Evolutionary conservation across 2,888 invertebrate genomes (phyloP), one percentile per base, ranked within the genome.

Genomic region (Acanthosepion esculentum): DNA sequence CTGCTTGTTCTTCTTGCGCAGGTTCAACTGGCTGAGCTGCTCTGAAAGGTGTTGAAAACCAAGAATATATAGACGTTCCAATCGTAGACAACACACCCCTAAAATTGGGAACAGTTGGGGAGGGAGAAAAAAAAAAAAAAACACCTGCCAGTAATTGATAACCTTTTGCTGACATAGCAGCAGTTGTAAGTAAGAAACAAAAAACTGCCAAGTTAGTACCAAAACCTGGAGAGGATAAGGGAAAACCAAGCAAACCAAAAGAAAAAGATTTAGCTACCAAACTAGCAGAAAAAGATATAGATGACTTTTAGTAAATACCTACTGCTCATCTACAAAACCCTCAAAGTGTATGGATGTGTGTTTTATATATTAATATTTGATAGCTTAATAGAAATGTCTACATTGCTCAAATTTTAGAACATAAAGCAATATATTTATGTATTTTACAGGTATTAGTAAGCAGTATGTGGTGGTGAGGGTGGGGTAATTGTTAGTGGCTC

Each of bases 1-100:
- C 96, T 26, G 95, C 95, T 48, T 95, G 95, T 23, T 95, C 96
- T 18, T 95, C 95, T 92, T 95, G 95, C 29, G 94, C 95, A 41
- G 95, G 95, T 48, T 96, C 96, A 94, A 96, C 96, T 55, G 95
- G 95, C 78, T 96, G 95, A 91, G 95, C 96, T 95, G 96, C 96
- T 96, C 97, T 97, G 97, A 97, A 97, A 97, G 96, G 96, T 95
- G 96, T 95, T 96, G 97, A 97, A 96, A 97, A 96, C 96, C 97
- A 97, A 96, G 97, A 96, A 95, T 95, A 96, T 95, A 96, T 93
- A 95, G 95, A 95, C 94, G 96, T 95, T 93, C 95, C 96, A 95
- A 96, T 95, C 95, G 95, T 96, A 95, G 96, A 95, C 94, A 96
- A 95, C 96, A 96, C 96, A 95, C 97, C 96, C 96, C 97, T 97